Evolutionary conservation across 2,113 vertebrate genomes (phyloP).

Genomic region (Hirundichthys speculiger): DNA sequence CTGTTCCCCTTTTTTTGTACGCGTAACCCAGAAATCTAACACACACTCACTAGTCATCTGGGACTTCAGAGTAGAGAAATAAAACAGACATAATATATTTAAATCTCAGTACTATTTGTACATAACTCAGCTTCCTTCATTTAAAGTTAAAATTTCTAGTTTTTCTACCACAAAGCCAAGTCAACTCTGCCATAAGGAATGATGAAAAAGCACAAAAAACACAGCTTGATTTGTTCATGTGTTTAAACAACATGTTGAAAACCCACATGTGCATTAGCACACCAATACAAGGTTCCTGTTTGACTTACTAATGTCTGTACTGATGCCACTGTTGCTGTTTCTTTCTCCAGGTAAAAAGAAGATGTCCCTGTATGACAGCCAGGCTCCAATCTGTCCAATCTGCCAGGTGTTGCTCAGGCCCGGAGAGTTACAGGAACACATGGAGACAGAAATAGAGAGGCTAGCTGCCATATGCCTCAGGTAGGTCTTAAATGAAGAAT

Average conservation of each 20-base stretch:
- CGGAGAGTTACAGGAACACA: conserved; percentile 95
- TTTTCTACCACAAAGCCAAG: no score
- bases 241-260: no score
- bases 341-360: conserved; percentile 93
- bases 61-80: no score
- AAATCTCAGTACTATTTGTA: not conserved
- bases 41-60: conserved; percentile 7
- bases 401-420: conserved; percentile 97
- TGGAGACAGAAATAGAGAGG: conserved; percentile 98
- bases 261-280: no score
- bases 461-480: conserved; percentile 92
- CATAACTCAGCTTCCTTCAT: no score
- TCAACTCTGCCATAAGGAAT: no score
- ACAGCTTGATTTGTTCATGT: no score
- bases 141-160: no score
- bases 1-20: conserved; percentile 11
- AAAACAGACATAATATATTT: not conserved
- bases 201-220: no score
- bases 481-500: conserved; percentile 74
- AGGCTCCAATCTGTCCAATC: conserved; percentile 96
- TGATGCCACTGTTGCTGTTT: conserved; percentile 20
- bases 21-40: conserved; percentile 6
- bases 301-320: not conserved
- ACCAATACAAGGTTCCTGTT: not conserved
- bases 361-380: conserved; percentile 94